Percentiles rank a stretch among this genome's conserved stretches.
These are phyloP conservation scores for Sebastes taczanowskii DNA, from an alignment of 2,797 vertebrate genomes.

Conservation along the genomic window DNA sequence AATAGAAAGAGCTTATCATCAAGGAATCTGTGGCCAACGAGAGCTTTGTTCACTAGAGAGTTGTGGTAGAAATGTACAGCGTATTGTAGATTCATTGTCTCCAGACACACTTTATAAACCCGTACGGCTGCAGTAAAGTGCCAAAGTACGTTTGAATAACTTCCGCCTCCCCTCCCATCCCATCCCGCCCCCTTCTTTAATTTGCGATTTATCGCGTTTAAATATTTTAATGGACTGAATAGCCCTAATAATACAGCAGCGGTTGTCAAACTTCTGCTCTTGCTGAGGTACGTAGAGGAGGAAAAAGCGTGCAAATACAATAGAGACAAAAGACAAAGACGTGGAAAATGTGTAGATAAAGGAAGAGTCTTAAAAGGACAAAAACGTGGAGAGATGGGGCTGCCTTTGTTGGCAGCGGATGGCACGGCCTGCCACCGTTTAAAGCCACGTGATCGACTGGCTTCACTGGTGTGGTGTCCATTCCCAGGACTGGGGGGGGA, in stretches of 20 bases:
- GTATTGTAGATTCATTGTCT: no score
- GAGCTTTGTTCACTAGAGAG: no score
- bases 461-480: conserved; percentile 46
- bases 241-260: background rate
- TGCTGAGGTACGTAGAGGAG: background rate
- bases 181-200: no score
- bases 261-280: background rate
- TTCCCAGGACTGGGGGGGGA: conserved; percentile 31
- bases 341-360: conserved; percentile 1
- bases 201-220: no score
- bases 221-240: no score
- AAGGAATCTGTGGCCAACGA: no score
- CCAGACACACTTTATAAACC: no score
- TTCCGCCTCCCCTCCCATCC: no score
- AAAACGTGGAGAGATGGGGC: background rate
- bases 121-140: no score
- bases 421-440: conserved; percentile 70
- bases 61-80: no score
- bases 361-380: background rate
- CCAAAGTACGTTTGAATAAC: no score
- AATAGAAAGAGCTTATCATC: no score
- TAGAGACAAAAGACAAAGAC: background rate
- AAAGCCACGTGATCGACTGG: conserved; percentile 64
- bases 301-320: background rate
- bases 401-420: conserved; percentile 63